phyloP scores from a whole-genome alignment of 2,797 vertebrate species.

The Ptychobarbus kaznakovi region DNA sequence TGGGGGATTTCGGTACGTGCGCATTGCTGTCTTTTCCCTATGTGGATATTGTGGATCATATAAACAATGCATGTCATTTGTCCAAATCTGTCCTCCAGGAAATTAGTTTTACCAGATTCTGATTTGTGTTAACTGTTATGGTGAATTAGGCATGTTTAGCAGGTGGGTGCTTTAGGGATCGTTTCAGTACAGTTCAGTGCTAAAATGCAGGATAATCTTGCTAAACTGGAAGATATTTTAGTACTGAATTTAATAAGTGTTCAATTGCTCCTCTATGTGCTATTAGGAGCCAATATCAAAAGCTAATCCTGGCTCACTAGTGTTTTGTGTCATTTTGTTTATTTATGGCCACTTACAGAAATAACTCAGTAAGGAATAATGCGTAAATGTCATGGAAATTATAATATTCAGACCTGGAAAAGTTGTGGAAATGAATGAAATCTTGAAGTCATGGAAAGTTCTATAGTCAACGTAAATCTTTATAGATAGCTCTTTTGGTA shows the following conservation, averaged over 20 bases:
- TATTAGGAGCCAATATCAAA: slow-evolving; percentile 4
- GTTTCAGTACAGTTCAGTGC: slow-evolving; percentile 67
- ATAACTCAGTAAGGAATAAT: neutral
- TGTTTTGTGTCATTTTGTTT: neutral
- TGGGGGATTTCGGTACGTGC: neutral
- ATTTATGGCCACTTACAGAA: neutral
- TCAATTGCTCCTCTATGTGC: slow-evolving; percentile 56
- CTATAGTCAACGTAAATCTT: neutral
- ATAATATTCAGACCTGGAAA: neutral
- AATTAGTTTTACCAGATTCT: slow-evolving; percentile 42
- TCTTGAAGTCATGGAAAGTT: neutral
- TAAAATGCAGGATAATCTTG: slow-evolving; percentile 60
- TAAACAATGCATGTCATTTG: neutral
- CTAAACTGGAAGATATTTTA: slow-evolving; percentile 61
- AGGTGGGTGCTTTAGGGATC: slow-evolving; percentile 64
- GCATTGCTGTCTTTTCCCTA: neutral
- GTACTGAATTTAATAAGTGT: slow-evolving; percentile 28
- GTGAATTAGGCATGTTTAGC: slow-evolving; percentile 66
- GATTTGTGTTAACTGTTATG: slow-evolving; percentile 63
- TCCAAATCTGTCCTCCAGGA: neutral
- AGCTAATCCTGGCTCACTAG: neutral
- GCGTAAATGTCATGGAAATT: neutral
- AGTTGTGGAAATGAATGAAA: neutral
- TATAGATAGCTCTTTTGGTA: neutral
- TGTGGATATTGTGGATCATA: slow-evolving; percentile 7